Evolutionary conservation across 2,888 invertebrate genomes (phyloP), one percentile per base, ranked within the genome.

Genomic region (Siphonodentalium dalli): DNA sequence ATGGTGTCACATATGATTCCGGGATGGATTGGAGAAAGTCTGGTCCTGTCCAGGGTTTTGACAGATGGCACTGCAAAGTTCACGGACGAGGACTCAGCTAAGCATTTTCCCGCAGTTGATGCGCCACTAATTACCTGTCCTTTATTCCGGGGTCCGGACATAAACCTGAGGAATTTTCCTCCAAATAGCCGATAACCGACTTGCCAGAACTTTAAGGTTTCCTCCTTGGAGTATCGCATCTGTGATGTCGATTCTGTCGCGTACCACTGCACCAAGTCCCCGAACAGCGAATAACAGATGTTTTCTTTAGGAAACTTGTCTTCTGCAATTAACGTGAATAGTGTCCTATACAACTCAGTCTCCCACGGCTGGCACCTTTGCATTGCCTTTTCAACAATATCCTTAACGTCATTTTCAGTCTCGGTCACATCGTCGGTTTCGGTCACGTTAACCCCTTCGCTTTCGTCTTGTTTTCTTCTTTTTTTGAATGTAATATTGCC

Each of bases 161-260:
- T 57, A 40, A 57, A 57, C 26, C 52, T 31, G 3, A 52, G 11
- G 35, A 57, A 48, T 48, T 51, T 57, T 0, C 56, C 56, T 7
- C 52, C 27, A 38, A 51, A 57, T 13, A 57, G 34, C 23, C 27
- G 27, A 39, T 42, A 46, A 2, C 48, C 56, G 7, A 48, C 46
- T 35, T 42, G n/a, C 44, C 47, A 57, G 29, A 57, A 56, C 18
- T 24, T 11, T 27, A 5, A 34, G 8, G 42, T 44, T 15, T 44
- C 21, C 1, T n/a, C 5, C 2, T 11, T 13, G 0, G 15, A 18
- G 37, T 50, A 50, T 20, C 50, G 13, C 50, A 50, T 50, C 15
- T 18, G 20, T 31, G 43, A 37, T 2, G 50, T 15, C 24, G 15
- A 15, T 2, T 11, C 7, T 20, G 26, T 28, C 5, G 29, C 27